These are phyloP conservation scores for Halictus ligatus DNA, from an alignment of 2,888 invertebrate species.

Conservation along the genomic window DNA sequence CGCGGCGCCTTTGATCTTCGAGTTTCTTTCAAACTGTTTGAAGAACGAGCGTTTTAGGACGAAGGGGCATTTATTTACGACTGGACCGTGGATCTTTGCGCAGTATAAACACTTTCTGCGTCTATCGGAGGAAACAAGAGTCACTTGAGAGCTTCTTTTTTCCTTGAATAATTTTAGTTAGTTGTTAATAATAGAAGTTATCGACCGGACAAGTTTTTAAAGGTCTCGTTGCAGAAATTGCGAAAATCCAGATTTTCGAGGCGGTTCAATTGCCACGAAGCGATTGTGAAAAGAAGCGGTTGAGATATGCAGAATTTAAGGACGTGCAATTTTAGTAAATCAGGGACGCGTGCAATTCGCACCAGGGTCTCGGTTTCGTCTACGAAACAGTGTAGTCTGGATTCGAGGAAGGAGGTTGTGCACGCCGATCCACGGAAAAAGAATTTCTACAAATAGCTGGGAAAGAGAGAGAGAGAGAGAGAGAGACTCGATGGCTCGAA, in stretches of 20 bases:
- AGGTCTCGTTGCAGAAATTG: background rate
- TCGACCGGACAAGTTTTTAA: too few species aligned
- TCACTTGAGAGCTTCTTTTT: background rate
- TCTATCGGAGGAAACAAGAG: too few species aligned
- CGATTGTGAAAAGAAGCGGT: too few species aligned
- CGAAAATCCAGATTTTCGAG: background rate
- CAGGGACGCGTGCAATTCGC: too few species aligned
- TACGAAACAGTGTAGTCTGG: background rate
- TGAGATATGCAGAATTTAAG: background rate
- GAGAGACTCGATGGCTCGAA: background rate
- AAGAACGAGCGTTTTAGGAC: background rate
- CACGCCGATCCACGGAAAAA: conserved; percentile 1
- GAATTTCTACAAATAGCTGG: conserved; percentile 11
- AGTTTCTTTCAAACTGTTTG: background rate
- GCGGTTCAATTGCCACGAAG: background rate
- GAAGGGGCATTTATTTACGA: background rate
- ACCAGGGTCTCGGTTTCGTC: background rate
- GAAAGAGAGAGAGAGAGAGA: background rate
- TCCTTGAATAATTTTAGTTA: background rate
- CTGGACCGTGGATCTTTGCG: too few species aligned
- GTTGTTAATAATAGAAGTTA: too few species aligned
- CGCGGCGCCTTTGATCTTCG: background rate
- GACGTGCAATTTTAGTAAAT: background rate
- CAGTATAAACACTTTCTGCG: too few species aligned
- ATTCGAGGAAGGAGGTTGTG: background rate